Percentiles rank a stretch among this genome's conserved stretches.
phyloP scores from a whole-genome alignment of 2,888 invertebrate species.

The Diabrotica balteata region DNA sequence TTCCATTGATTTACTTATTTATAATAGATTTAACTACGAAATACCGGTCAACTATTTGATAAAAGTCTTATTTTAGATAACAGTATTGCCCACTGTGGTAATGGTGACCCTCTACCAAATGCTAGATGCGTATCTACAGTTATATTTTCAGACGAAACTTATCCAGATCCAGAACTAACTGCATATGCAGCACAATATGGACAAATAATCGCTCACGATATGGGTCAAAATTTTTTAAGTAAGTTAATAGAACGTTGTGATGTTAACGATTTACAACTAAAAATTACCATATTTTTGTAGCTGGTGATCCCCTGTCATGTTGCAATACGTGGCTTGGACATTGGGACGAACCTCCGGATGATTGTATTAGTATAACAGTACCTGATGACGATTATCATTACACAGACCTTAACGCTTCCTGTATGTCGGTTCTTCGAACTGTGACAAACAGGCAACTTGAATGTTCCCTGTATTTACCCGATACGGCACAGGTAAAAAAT shows the following conservation, averaged over 20 bases:
- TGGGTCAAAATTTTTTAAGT: constrained; percentile 36
- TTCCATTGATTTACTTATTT: not conserved
- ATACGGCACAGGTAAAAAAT: constrained; percentile 36
- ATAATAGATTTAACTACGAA: no score
- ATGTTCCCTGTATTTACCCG: constrained; percentile 39
- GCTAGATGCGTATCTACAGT: constrained; percentile 43
- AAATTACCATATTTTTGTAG: no score
- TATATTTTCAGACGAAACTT: constrained; percentile 41
- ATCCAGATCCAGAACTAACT: constrained; percentile 39
- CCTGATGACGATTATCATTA: constrained; percentile 54
- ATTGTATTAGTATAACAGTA: constrained; percentile 51
- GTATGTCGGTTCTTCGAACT: constrained; percentile 58
- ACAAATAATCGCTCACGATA: constrained; percentile 56
- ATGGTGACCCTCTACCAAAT: constrained; percentile 44
- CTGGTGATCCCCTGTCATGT: constrained; percentile 46
- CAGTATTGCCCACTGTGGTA: constrained; percentile 17
- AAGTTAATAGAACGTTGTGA: constrained; percentile 42
- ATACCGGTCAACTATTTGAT: not conserved
- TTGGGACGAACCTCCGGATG: not conserved
- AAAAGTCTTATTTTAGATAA: constrained; percentile 14
- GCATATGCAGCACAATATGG: constrained; percentile 54
- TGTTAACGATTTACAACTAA: not conserved
- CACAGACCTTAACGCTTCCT: constrained; percentile 47
- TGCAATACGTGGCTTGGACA: constrained; percentile 32
- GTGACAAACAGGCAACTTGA: constrained; percentile 44